These are phyloP conservation scores for Falco naumanni DNA, from an alignment of 2,797 vertebrate genomes.

Conservation along the genomic window DNA sequence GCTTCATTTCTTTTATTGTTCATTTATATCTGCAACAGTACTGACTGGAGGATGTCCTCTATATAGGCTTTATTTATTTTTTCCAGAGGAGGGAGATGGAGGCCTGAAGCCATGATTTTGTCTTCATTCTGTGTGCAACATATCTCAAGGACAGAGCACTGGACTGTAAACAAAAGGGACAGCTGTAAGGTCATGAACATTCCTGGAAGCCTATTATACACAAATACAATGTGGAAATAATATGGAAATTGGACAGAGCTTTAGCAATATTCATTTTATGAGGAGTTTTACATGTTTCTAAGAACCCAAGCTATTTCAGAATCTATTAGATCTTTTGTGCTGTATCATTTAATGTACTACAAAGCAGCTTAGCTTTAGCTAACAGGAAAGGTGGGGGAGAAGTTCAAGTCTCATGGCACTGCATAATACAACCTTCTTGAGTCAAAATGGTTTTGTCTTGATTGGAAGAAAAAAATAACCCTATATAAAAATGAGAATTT, in stretches of 20 bases:
- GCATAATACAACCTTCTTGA: constrained; percentile 17
- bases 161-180: constrained; percentile 76
- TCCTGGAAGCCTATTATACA: constrained; percentile 72
- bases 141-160: constrained; percentile 75
- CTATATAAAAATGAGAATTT: not conserved
- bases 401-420: not conserved
- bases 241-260: constrained; percentile 54
- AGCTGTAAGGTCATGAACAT: constrained; percentile 74
- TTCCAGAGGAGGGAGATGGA: constrained; percentile 49
- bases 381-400: constrained; percentile 1
- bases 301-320: constrained; percentile 34
- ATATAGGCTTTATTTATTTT: constrained; percentile 25
- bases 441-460: constrained; percentile 11
- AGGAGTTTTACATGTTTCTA: constrained; percentile 47
- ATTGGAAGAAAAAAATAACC: not conserved
- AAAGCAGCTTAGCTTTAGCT: constrained; percentile 50
- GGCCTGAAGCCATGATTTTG: constrained; percentile 68
- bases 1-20: constrained; percentile 11
- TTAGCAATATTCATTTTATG: constrained; percentile 52
- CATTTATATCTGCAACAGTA: not conserved
- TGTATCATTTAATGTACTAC: constrained; percentile 35
- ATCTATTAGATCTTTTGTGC: constrained; percentile 56
- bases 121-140: constrained; percentile 59
- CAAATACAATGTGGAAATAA: constrained; percentile 58
- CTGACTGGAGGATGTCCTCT: not conserved